These are phyloP conservation scores for Pogonognathellus flavescens DNA, from an alignment of 1,140 invertebrate species.

Conservation along the genomic window DNA sequence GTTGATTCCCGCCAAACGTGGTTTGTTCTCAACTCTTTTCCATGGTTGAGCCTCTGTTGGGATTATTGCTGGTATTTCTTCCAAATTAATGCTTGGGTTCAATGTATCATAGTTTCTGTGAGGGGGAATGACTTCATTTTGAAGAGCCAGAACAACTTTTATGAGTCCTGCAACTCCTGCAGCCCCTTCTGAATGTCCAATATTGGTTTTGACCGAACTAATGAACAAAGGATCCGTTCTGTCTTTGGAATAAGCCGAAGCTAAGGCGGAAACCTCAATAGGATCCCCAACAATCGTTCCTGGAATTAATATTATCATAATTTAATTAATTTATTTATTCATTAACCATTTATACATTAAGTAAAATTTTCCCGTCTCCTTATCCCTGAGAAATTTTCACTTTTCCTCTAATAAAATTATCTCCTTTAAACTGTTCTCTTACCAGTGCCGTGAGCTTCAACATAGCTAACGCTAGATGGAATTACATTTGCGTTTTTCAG, in stretches of 20 bases:
- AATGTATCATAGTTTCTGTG: conserved; percentile 7
- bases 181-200: conserved; percentile 20
- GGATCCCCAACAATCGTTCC: conserved; percentile 21
- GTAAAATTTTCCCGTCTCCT: too few relatives aligned
- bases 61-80: conserved; percentile 17
- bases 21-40: background rate
- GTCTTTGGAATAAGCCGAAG: background rate
- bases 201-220: conserved; percentile 74
- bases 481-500: conserved; percentile 10
- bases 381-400: too few relatives aligned
- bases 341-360: too few relatives aligned
- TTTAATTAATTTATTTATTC: too few relatives aligned
- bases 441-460: conserved; percentile 33
- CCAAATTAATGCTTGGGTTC: background rate
- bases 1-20: background rate
- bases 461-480: conserved; percentile 1
- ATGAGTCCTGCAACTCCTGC: conserved; percentile 16
- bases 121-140: conserved; percentile 16
- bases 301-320: too few relatives aligned
- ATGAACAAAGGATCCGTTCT: conserved; percentile 9
- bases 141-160: conserved; percentile 3
- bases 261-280: background rate
- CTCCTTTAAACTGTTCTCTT: too few relatives aligned
- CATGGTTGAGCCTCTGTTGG: background rate
- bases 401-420: too few relatives aligned